Base-by-base conservation (phyloP, 2,113 vertebrate species). In the Macquaria australasica region DNA sequence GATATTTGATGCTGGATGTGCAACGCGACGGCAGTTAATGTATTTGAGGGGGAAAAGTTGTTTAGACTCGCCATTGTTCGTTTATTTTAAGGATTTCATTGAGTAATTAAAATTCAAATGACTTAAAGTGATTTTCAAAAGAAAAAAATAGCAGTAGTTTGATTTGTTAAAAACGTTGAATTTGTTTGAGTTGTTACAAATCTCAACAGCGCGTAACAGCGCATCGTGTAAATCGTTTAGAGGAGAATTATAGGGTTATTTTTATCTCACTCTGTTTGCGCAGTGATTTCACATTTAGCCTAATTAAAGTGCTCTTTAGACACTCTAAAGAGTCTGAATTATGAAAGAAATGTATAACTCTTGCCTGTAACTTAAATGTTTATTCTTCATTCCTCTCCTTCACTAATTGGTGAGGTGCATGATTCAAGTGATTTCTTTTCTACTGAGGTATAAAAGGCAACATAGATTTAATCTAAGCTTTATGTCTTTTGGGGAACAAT, bases 21-120 rank as follows among this genome's bases (percentile, higher is more conserved):
- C 31, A 25, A 2, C 25, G 41, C 3, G 14, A 11, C 10, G 8
- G 23, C 5, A 41, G 50, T 79, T 48, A 5, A 11, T n/a, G 25
- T 20, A 1, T 59, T 60, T 39, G 11, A 16, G 7, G 14, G 2
- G 39, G 4, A 80, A 82, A 93, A 88, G 73, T 82, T 90, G 48
- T 34, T 67, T 50, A 71, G 53, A 85, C 39, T 58, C 5, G 16
- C 1, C 3, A 43, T 73, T 60, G n/a, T 12, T 20, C 8, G 0
- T 31, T 75, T 10, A n/a, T 55, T 64, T 67, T 0, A 15, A 28
- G 37, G 8, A 21, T 71, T 71, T 45, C 4, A 16, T 11, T 14
- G 20, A 3, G 2, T 34, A 45, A 58, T 41, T 58, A 1, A 21
- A 43, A 79, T 37, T 51, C 5, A 1, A 18, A 8, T 0, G 2